These are phyloP conservation scores for Prorops nasuta DNA, from an alignment of 1,140 invertebrate species.

Conservation along the genomic window DNA sequence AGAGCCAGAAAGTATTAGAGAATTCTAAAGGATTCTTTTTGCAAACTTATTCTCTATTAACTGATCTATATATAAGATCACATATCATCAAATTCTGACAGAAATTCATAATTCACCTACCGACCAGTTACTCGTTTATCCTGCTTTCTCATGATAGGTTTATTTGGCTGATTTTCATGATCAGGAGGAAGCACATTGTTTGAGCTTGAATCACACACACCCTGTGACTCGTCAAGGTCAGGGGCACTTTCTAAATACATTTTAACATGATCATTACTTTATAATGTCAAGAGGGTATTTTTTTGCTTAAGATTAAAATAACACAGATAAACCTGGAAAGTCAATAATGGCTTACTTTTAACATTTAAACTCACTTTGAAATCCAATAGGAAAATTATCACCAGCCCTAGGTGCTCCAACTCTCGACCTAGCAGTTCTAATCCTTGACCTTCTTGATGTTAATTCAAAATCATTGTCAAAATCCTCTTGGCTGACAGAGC, in stretches of 20 bases:
- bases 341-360: no score
- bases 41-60: not conserved
- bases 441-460: conserved; percentile 57
- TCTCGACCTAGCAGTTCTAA: conserved; percentile 59
- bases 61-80: no score
- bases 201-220: conserved; percentile 31
- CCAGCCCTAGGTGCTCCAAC: conserved; percentile 52
- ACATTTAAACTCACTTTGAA: conserved; percentile 36
- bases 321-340: no score
- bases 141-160: conserved; percentile 41
- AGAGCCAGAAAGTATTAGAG: conserved; percentile 27
- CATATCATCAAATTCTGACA: no score
- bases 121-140: conserved; percentile 40
- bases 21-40: conserved; percentile 20
- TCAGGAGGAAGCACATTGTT: conserved; percentile 33
- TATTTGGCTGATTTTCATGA: conserved; percentile 37
- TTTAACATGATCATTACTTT: conserved; percentile 7
- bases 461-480: conserved; percentile 63
- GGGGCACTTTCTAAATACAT: conserved; percentile 31
- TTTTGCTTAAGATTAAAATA: no score
- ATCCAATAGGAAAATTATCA: conserved; percentile 34
- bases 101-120: conserved; percentile 27
- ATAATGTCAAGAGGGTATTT: no score
- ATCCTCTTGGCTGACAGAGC: conserved; percentile 68
- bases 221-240: conserved; percentile 37